Percentiles rank a stretch among this genome's conserved stretches.
phyloP scores from a whole-genome alignment of 2,797 vertebrate genomes.

The Hyperoplus lanceolatus region DNA sequence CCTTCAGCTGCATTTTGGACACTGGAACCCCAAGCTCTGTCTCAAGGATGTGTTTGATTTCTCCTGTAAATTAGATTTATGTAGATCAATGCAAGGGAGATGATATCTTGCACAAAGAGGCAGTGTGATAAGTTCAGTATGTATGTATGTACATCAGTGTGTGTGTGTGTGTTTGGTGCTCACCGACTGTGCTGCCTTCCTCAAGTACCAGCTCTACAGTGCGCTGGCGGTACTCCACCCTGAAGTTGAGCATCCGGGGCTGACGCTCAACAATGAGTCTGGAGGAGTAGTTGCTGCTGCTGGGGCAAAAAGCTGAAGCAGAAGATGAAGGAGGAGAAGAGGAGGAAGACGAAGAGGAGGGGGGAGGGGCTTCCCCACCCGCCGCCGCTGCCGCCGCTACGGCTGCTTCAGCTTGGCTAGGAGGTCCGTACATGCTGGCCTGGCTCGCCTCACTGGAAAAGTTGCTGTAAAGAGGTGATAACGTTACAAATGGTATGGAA shows the following conservation, averaged over 20 bases:
- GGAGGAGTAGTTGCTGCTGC: conserved; percentile 89
- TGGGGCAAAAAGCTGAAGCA: conserved; percentile 92
- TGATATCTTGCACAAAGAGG: conserved; percentile 33
- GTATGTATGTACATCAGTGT: neutral
- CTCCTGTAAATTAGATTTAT: conserved; percentile 85
- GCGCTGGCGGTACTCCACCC: conserved; percentile 96
- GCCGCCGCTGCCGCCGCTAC: conserved; percentile 78
- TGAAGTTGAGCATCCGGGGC: conserved; percentile 96
- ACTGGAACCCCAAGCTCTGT: conserved; percentile 95
- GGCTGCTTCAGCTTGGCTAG: conserved; percentile 85
- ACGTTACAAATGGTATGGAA: conserved; percentile 6
- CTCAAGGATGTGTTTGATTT: conserved; percentile 96
- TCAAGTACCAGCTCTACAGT: conserved; percentile 95
- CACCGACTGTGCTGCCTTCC: conserved; percentile 97
- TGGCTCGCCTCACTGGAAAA: conserved; percentile 92
- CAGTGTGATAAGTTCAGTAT: neutral
- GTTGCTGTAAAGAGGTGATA: conserved; percentile 83
- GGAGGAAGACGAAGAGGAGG: conserved; percentile 90
- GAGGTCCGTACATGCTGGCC: conserved; percentile 88
- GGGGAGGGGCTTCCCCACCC: conserved; percentile 69
- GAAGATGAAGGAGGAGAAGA: conserved; percentile 86
- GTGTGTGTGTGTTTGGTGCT: conserved; percentile 63
- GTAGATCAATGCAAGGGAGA: conserved; percentile 2
- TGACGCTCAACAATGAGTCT: conserved; percentile 96
- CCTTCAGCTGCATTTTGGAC: conserved; percentile 98